Percentiles rank a stretch among this genome's conserved stretches.
Conservation (phyloP, 2,888 invertebrate species). For the Eudiplozoon nipponicum region DNA sequence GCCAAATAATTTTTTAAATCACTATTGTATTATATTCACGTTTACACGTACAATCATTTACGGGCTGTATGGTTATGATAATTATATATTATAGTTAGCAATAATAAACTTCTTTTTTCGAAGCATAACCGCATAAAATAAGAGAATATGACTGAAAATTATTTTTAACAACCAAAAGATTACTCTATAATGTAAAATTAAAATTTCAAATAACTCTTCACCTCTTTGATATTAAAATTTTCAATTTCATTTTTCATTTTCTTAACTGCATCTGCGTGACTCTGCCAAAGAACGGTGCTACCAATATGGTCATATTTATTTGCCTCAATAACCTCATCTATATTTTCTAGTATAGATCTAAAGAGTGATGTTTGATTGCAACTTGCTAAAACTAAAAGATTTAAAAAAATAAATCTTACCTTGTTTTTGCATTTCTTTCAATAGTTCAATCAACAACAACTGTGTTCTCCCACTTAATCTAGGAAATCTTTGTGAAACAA, state of each 20-base stretch:
- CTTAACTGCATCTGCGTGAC: slow-evolving; percentile 1
- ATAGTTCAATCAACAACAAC: slow-evolving; percentile 7
- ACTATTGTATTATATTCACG: no score
- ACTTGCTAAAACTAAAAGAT: slow-evolving; percentile 3
- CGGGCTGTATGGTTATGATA: no score
- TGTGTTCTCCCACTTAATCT: slow-evolving; percentile 5
- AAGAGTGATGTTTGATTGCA: slow-evolving; percentile 3
- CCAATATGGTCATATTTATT: slow-evolving; percentile 10
- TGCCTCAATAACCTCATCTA: slow-evolving; percentile 1
- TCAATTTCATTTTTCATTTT: slow-evolving; percentile 4
- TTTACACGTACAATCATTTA: no score
- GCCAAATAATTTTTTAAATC: no score
- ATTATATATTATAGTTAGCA: no score
- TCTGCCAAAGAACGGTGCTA: slow-evolving; percentile 3
- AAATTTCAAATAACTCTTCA: no score
- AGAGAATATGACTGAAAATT: no score
- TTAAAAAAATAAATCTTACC: slow-evolving; percentile 3
- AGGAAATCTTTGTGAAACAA: slow-evolving; percentile 5
- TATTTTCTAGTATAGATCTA: neutral
- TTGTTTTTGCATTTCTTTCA: slow-evolving; percentile 10
- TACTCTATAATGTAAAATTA: no score
- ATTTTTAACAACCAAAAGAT: no score
- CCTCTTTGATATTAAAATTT: no score
- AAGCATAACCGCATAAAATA: no score
- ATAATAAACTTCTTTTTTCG: no score